Evolutionary conservation across 2,113 vertebrate species (phyloP).

Genomic region (Trinectes maculatus): DNA sequence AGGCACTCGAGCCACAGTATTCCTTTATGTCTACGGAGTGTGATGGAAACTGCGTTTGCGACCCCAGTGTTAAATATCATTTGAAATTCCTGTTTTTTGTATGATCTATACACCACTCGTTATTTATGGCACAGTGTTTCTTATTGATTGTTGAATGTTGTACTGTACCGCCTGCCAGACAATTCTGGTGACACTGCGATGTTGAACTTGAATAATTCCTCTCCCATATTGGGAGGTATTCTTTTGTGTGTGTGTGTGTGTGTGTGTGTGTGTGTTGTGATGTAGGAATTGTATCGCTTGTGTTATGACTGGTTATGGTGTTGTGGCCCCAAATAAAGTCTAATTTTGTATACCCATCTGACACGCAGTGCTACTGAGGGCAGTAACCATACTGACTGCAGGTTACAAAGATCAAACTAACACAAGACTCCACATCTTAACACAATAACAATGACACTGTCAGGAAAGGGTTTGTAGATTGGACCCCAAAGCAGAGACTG

Average conservation of each 20-base stretch:
- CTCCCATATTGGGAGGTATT: slow-evolving; percentile 80
- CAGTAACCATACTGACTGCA: too few species aligned
- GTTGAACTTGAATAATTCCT: slow-evolving; percentile 70
- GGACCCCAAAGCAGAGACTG: too few species aligned
- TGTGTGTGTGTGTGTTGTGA: slow-evolving; percentile 40
- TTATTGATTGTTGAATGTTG: slow-evolving; percentile 62
- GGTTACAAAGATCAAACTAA: too few species aligned
- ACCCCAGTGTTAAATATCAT: slow-evolving; percentile 26
- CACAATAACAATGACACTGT: too few species aligned
- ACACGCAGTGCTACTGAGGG: not conserved
- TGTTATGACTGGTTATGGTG: slow-evolving; percentile 53
- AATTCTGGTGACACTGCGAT: slow-evolving; percentile 62
- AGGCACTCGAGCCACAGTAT: slow-evolving; percentile 40
- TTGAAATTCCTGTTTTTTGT: slow-evolving; percentile 33
- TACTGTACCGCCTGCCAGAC: slow-evolving; percentile 64
- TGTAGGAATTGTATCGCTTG: slow-evolving; percentile 57
- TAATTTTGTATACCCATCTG: slow-evolving; percentile 62
- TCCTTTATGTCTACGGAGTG: slow-evolving; percentile 6
- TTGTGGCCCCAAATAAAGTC: slow-evolving; percentile 68
- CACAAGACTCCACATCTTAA: too few species aligned
- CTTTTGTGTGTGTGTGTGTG: not conserved
- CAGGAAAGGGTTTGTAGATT: too few species aligned
- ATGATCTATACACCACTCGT: slow-evolving; percentile 47
- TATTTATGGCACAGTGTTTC: slow-evolving; percentile 70
- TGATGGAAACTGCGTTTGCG: slow-evolving; percentile 34